Evolutionary conservation across 2,888 invertebrate species (phyloP), one percentile per base, ranked within the genome.

Genomic region (Dryobotodes eremita): DNA sequence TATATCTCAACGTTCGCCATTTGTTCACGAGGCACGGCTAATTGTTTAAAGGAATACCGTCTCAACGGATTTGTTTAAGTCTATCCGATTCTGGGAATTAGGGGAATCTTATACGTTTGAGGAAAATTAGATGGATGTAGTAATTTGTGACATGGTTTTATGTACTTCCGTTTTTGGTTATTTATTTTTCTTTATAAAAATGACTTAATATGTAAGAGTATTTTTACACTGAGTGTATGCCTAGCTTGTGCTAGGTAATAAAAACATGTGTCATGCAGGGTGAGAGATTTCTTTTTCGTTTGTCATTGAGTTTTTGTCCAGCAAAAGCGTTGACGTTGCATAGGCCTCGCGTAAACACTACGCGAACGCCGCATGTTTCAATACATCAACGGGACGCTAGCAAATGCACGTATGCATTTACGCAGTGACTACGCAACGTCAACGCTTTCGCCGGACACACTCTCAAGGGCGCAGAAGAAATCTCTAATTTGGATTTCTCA

Each of bases 31-130:
- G 89, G 90, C 90, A 90, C 89, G 82, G 89, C 88, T 94, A 94
- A 94, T 94, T 94, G 93, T 90, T 90, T 90, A 92, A 94, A 94
- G 93, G 93, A 91, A 93, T 89, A 90, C 76, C 85, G 89, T 90
- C 90, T 90, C 91, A 68, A 80, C 80, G 91, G 92, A 93, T 93
- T 92, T 92, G 89, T 92, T 90, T 92, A 92, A 92, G 90, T 88
- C 89, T 88, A 82, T 86, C 86, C 81, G 86, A 85, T 89, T 87
- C 68, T 76, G 78, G 77, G 88, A 89, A 91, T 91, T 91, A 89
- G 80, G 84, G 81, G 80, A 85, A 88, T 88, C 83, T 85, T 80
- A 81, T 82, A 75, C 70, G 66, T 75, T 85, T 75, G 77, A 71
- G 61, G 76, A 80, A 71, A 78, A 84, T 86, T 82, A 70, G 59